Evolutionary conservation across 2,797 vertebrate genomes (phyloP), one percentile per base, ranked within the genome.

Genomic region (Hozukius guyotensis): DNA sequence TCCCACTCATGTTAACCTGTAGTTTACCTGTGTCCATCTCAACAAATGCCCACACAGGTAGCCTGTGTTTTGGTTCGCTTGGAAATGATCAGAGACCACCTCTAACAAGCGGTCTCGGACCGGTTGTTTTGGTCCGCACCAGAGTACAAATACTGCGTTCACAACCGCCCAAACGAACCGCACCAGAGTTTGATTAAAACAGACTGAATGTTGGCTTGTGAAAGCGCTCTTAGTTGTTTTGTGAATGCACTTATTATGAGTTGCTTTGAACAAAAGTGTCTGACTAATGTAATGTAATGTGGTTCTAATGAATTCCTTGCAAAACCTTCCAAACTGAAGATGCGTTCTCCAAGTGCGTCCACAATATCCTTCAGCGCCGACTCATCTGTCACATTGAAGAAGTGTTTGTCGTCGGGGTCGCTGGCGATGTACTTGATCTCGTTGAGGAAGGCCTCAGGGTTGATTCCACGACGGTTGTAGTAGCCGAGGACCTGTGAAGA

Each of bases 371-470:
- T 99, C 81, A 99, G 94, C 0, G 98, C 98, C 0, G 99, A 97
- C 87, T 99, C 99, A 0, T 99, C 98, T 0, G 98, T 99, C 92
- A 99, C 99, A 0, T 99, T 99, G 75, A 99, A 99, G 95, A 99
- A 99, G 77, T 99, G 98, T 79, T 99, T 99, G 88, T 99, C 99
- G 0, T 99, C 98, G 0, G 98, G 99, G 92, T 99, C 98, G 0
- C 98, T 99, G 8, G 99, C 98, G 7, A 99, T 99, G 82, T 97
- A 97, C 42, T 99, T 99, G 87, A 99, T 99, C 93, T 99, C 99
- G 0, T 96, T 98, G 56, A 99, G 94, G 67, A 99, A 99, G 20
- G 97, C 96, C 91, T 98, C 97, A 0, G 99, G 98, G 66, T 99
- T 99, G 93, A 99, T 99, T 5, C 98, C 97, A 84, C 98, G 95